Evolutionary conservation across 1,140 invertebrate genomes (phyloP), one percentile per base, ranked within the genome.

Genomic region (Leptinotarsa defecta): DNA sequence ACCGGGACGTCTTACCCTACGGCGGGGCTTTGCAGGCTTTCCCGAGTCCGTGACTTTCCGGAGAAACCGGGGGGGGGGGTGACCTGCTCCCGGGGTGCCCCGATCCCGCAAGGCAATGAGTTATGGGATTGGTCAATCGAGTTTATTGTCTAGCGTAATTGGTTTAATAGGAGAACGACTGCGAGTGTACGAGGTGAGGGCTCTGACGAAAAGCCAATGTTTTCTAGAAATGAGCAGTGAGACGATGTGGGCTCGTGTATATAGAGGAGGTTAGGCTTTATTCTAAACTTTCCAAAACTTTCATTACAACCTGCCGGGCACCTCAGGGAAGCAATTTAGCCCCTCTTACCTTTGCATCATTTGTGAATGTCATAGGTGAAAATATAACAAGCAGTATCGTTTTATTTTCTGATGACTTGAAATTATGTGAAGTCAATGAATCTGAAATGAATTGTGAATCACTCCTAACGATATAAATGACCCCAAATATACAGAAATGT

Each of bases 141-240:
- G 52, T 57, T 57, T 57, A 57, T 57, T 57, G 52, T 57, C 52
- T n/a, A 57, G 52, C n/a, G 52, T 57, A 57, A 57, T 57, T 57
- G 52, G 52, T 57, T 57, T 15, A 57, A 57, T 57, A 43, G 34
- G 34, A 43, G 34, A 43, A 43, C 34, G 34, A 11, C 11, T 43
- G 34, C 34, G 6, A 43, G 34, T 43, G 34, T 43, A 43, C 34
- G 34, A 43, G 8, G 8, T 2, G 34, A 43, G 34, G 34, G 34
- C 11, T 43, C 11, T 43, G 34, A 43, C 34, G 34, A 43, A 11
- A 11, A 43, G 34, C 11, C 8, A 8, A 43, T 11, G 27, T 43
- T 43, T 11, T 1, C 8, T 43, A 43, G 8, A 43, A 11, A 43
- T 43, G 34, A 43, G 34, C 8, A 34, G 34, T 34, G 34, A 34